Evolutionary conservation across 2,113 vertebrate genomes (phyloP).

Genomic region (Lasiurus cinereus): DNA sequence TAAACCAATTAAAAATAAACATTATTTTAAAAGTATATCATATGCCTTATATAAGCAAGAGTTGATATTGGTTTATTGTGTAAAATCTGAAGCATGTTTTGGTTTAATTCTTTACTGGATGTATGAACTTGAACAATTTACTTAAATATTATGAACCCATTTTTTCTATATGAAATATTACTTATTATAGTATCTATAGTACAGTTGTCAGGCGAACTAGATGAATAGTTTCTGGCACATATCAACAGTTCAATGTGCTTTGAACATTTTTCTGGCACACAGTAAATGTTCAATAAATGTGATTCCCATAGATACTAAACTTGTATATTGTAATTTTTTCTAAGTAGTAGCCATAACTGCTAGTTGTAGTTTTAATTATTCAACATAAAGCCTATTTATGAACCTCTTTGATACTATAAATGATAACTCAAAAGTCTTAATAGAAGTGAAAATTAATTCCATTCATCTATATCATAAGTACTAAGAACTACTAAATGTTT

Average conservation of each 20-base stretch:
- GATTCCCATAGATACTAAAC: not conserved
- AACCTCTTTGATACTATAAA: not conserved
- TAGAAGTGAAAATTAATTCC: not conserved
- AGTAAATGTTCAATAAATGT: conserved; percentile 2
- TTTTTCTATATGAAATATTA: not conserved
- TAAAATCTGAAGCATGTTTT: not conserved
- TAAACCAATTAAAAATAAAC: not conserved
- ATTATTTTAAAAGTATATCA: not conserved
- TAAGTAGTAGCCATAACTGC: not conserved
- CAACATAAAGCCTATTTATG: not conserved
- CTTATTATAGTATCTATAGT: not conserved
- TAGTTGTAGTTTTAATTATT: conserved; percentile 1
- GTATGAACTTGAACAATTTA: not conserved
- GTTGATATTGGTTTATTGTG: not conserved
- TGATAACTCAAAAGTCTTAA: not conserved
- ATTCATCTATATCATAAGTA: not conserved
- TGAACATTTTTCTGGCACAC: not conserved
- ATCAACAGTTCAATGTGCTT: not conserved
- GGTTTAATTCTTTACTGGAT: not conserved
- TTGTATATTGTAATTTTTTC: not conserved
- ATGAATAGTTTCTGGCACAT: not conserved
- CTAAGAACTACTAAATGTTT: not conserved
- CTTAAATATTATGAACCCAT: not conserved
- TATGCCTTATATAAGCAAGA: not conserved
- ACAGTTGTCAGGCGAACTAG: not conserved